Conservation (phyloP, 1,140 invertebrate genomes). For the Heterodera carotae region DNA sequence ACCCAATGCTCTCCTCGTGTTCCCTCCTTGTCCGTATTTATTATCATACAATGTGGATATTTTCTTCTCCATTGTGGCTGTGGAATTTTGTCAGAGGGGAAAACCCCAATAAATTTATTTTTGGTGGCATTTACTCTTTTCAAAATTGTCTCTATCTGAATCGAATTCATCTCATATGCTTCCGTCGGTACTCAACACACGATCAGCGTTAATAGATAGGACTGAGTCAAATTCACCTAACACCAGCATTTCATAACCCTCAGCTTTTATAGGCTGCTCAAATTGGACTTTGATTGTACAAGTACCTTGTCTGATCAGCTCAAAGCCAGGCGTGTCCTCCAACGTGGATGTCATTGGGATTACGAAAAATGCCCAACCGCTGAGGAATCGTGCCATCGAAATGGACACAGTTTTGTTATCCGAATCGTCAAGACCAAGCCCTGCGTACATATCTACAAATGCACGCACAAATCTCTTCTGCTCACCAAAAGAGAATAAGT, state of each 20-base stretch:
- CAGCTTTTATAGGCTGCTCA: constrained; percentile 1
- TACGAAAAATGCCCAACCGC: constrained; percentile 44
- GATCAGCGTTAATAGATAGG: constrained; percentile 35
- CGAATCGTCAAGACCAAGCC: constrained; percentile 5
- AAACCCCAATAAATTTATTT: constrained; percentile 31
- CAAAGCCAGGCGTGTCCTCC: constrained; percentile 33
- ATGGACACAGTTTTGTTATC: constrained; percentile 38
- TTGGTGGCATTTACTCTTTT: neutral
- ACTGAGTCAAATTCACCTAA: constrained; percentile 43
- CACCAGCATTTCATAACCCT: constrained; percentile 28
- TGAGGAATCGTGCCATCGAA: constrained; percentile 23
- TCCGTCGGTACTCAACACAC: constrained; percentile 32
- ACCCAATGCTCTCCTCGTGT: constrained; percentile 23
- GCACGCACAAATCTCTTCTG: constrained; percentile 30
- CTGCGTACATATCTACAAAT: constrained; percentile 40
- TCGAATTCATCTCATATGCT: constrained; percentile 33
- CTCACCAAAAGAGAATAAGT: constrained; percentile 13
- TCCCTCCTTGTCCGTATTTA: constrained; percentile 5
- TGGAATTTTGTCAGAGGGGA: constrained; percentile 30
- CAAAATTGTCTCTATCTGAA: constrained; percentile 17
- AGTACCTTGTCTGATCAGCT: constrained; percentile 38
- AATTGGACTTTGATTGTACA: constrained; percentile 30
- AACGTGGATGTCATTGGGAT: constrained; percentile 32
- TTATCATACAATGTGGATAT: constrained; percentile 24
- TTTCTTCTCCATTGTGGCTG: neutral